Conservation (phyloP, 1,140 invertebrate genomes). For the Pseudomyrmex flavicornis region DNA sequence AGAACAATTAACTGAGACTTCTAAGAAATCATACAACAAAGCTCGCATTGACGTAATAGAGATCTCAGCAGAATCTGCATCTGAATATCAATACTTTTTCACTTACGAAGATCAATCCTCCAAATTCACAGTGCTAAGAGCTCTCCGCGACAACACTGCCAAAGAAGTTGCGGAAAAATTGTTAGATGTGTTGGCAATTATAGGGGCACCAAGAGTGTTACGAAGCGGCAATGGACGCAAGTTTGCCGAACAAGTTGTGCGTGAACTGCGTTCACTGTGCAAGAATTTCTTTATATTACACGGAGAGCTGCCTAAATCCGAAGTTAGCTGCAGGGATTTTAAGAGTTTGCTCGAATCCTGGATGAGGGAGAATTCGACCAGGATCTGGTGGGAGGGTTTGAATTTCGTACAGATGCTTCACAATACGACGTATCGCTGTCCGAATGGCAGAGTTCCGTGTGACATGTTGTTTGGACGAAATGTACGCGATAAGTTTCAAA, state of each 20-base stretch:
- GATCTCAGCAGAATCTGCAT: conserved; percentile 65
- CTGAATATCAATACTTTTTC: conserved; percentile 76
- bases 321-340: conserved; percentile 67
- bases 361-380: conserved; percentile 71
- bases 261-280: conserved; percentile 74
- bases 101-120: conserved; percentile 82
- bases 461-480: conserved; percentile 72
- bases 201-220: conserved; percentile 77
- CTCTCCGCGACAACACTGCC: conserved; percentile 70
- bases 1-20: conserved; percentile 27
- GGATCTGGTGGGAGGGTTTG: conserved; percentile 73
- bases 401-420: conserved; percentile 75
- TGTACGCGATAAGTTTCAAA: conserved; percentile 51
- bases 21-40: conserved; percentile 51
- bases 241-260: conserved; percentile 77
- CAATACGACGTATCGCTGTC: conserved; percentile 70
- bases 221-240: conserved; percentile 77
- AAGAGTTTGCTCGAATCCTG: conserved; percentile 68
- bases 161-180: conserved; percentile 72
- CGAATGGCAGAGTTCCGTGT: conserved; percentile 71
- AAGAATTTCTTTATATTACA: conserved; percentile 71
- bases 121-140: conserved; percentile 77
- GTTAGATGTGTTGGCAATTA: conserved; percentile 75
- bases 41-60: conserved; percentile 79
- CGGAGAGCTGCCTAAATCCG: conserved; percentile 55